Conservation (phyloP, 1,140 invertebrate species). For the Physella acuta region DNA sequence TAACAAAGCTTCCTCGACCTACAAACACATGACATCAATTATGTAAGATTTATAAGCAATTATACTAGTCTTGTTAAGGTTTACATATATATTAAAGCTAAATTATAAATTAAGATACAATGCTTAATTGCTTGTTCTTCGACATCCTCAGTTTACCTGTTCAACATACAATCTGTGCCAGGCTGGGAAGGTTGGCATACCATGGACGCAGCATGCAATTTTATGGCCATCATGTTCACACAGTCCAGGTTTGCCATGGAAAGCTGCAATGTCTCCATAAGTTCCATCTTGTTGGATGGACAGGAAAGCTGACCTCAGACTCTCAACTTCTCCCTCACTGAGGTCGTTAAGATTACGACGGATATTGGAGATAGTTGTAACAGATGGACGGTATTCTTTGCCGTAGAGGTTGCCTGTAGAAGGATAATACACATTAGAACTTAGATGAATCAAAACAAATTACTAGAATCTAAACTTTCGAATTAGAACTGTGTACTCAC, state of each 20-base stretch:
- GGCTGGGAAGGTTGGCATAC: not conserved
- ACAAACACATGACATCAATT: slow-evolving; percentile 24
- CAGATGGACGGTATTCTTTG: too few relatives aligned
- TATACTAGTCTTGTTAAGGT: not conserved
- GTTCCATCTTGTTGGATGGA: slow-evolving; percentile 28
- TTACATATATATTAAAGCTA: not conserved
- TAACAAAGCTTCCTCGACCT: slow-evolving; percentile 10
- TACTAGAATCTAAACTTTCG: too few relatives aligned
- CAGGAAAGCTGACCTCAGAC: slow-evolving; percentile 29
- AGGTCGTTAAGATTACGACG: slow-evolving; percentile 28
- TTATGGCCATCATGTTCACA: slow-evolving; percentile 22
- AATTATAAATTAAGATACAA: not conserved
- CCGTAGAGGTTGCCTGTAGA: slow-evolving; percentile 20
- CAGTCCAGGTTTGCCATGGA: slow-evolving; percentile 33
- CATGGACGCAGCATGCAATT: slow-evolving; percentile 24
- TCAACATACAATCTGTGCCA: not conserved
- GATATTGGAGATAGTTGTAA: too few relatives aligned
- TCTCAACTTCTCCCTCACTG: slow-evolving; percentile 30
- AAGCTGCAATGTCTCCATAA: slow-evolving; percentile 33
- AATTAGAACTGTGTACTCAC: slow-evolving; percentile 21
- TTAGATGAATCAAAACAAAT: too few relatives aligned
- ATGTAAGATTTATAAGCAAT: too few relatives aligned
- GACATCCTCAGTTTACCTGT: not conserved
- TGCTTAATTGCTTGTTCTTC: not conserved
- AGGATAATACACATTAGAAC: not conserved